phyloP scores from a whole-genome alignment of 2,888 invertebrate species.

The Biston stratarius region DNA sequence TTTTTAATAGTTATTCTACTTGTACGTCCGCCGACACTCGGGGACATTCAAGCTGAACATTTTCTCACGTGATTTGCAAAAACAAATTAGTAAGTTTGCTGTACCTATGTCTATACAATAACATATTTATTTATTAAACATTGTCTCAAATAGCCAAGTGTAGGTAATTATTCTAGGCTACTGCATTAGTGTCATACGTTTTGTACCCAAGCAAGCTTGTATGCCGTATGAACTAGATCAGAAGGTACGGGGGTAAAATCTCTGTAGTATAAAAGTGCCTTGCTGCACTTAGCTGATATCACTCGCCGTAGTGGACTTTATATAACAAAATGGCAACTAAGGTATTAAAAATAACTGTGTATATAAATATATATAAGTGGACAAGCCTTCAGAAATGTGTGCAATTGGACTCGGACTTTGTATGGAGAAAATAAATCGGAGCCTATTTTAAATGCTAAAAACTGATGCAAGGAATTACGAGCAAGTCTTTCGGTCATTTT shows the following conservation, averaged over 20 bases:
- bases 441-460: constrained; percentile 12
- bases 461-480: not conserved
- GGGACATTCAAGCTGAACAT: too few relatives aligned
- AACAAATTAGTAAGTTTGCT: too few relatives aligned
- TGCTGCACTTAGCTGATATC: constrained; percentile 70
- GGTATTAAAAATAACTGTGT: constrained; percentile 63
- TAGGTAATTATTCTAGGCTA: constrained; percentile 1
- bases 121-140: not conserved
- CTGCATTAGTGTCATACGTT: constrained; percentile 37
- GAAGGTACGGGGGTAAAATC: constrained; percentile 70
- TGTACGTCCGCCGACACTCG: too few relatives aligned
- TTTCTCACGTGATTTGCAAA: too few relatives aligned
- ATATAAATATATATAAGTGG: constrained; percentile 15
- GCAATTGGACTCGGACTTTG: constrained; percentile 27
- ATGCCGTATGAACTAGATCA: constrained; percentile 52
- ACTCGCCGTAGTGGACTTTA: constrained; percentile 77
- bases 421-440: constrained; percentile 19
- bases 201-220: constrained; percentile 40
- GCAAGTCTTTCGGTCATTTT: not conserved
- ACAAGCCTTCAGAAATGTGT: constrained; percentile 29
- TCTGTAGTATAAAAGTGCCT: constrained; percentile 75
- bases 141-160: not conserved
- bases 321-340: constrained; percentile 83
- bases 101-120: too few relatives aligned
- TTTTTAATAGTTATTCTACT: too few relatives aligned